These are phyloP conservation scores for Dromaius novaehollandiae DNA, from an alignment of 2,113 vertebrate genomes.

Conservation along the genomic window DNA sequence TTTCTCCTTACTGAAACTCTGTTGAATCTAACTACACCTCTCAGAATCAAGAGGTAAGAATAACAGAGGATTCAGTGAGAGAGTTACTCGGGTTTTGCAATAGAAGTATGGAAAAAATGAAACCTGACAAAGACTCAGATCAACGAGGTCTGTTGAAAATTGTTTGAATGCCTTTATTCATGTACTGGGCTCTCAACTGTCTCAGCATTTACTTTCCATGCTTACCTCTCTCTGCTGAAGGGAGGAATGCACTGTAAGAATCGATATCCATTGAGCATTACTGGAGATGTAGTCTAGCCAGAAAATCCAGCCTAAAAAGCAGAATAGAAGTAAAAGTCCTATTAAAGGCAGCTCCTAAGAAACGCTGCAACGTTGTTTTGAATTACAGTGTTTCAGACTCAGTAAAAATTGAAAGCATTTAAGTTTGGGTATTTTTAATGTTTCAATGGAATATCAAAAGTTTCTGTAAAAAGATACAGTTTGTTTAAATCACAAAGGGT, in stretches of 20 bases:
- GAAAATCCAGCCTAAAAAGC: neutral
- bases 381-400: neutral
- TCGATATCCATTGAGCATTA: neutral
- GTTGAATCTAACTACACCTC: neutral
- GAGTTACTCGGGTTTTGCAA: neutral
- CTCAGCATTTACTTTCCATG: neutral
- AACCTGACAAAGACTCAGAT: neutral
- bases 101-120: neutral
- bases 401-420: neutral
- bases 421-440: neutral
- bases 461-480: accelerated
- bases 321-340: neutral
- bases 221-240: neutral
- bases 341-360: neutral
- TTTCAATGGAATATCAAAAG: neutral
- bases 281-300: neutral
- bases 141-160: neutral
- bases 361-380: neutral
- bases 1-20: neutral
- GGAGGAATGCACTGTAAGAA: neutral
- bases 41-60: neutral
- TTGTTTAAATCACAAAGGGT: neutral
- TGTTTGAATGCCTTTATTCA: neutral
- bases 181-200: neutral
- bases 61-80: neutral